Percentiles rank a stretch among this genome's conserved stretches.
Conservation (phyloP, 2,113 vertebrate species). For the Cephalopholis sonnerati region DNA sequence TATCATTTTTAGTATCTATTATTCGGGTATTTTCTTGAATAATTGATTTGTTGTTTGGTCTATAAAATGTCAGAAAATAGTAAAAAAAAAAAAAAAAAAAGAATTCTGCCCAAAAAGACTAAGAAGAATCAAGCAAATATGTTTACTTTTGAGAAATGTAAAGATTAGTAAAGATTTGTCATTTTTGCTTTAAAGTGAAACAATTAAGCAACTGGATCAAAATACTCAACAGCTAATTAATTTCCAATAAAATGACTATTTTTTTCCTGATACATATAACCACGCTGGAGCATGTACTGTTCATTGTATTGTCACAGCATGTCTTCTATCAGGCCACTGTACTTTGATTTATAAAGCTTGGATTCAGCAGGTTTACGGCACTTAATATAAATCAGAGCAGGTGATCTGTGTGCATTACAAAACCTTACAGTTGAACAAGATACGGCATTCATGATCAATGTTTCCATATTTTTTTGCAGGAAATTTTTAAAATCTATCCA, state of each 20-base stretch:
- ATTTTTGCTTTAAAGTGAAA: not conserved
- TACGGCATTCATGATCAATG: too few relatives aligned
- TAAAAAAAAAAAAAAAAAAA: too few relatives aligned
- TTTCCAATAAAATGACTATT: not conserved
- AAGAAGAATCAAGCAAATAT: not conserved
- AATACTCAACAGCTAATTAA: not conserved
- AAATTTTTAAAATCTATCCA: not conserved
- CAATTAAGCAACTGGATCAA: not conserved
- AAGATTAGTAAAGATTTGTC: not conserved
- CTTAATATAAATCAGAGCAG: not conserved
- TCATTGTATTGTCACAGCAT: not conserved
- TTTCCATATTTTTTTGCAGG: too few relatives aligned
- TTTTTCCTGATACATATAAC: not conserved
- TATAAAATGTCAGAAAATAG: not conserved
- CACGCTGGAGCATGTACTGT: not conserved
- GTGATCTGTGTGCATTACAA: not conserved
- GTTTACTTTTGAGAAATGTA: not conserved
- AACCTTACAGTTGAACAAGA: too few relatives aligned
- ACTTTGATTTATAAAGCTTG: constrained; percentile 5
- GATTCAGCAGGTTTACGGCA: not conserved
- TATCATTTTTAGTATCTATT: not conserved
- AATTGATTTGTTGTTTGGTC: not conserved
- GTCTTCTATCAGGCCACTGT: not conserved
- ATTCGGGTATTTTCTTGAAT: not conserved
- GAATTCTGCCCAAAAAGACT: not conserved